Evolutionary conservation across 2,113 vertebrate genomes (phyloP).

Genomic region (Salvator merianae): DNA sequence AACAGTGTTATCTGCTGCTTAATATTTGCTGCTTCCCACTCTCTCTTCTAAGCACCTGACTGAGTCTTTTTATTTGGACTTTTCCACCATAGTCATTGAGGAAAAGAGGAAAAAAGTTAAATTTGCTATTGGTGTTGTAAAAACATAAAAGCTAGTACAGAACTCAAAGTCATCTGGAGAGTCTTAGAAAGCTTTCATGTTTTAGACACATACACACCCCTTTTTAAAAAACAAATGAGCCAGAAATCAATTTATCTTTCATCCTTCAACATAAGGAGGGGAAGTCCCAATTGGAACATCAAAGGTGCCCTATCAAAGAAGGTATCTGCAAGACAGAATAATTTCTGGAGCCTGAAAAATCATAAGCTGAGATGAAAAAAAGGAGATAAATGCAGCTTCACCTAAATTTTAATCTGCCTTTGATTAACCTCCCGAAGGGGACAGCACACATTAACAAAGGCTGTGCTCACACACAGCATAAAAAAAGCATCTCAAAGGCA

Average conservation of each 20-base stretch:
- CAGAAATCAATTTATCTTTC: neutral
- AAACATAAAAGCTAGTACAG: neutral
- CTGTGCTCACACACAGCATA: too few species aligned
- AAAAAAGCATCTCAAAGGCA: too few species aligned
- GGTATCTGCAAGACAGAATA: neutral
- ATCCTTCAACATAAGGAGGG: neutral
- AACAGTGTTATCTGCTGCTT: neutral
- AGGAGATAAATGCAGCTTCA: neutral
- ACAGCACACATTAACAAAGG: too few species aligned
- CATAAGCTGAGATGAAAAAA: neutral
- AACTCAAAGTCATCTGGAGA: neutral
- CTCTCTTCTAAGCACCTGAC: neutral
- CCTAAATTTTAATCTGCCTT: neutral
- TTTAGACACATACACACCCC: neutral
- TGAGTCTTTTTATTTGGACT: neutral
- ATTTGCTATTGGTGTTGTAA: conserved; percentile 1
- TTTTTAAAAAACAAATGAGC: neutral
- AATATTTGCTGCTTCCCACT: conserved; percentile 9
- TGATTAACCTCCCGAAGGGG: too few species aligned
- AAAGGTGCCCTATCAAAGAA: neutral
- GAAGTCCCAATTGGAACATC: neutral
- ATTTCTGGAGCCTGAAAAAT: neutral
- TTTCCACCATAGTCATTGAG: neutral
- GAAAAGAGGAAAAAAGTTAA: neutral
- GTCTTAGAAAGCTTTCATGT: neutral